Conservation (phyloP, 2,888 invertebrate species). For the Pyrochroa serraticornis region DNA sequence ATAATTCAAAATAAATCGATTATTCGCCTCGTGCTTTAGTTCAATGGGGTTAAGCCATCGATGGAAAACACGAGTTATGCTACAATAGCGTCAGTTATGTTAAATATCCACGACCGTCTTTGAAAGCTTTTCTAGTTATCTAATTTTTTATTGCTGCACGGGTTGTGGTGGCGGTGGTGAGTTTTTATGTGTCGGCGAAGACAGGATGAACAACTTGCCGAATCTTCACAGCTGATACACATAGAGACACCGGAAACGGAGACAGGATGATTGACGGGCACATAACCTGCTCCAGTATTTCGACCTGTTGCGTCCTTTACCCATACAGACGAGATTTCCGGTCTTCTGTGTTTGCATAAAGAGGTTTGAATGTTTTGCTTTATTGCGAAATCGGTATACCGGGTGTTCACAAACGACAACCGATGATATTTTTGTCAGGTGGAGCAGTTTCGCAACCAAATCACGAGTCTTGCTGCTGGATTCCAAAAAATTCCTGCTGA, state of each 20-base stretch:
- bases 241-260: slow-evolving; percentile 41
- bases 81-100: slow-evolving; percentile 34
- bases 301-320: slow-evolving; percentile 40
- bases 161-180: neutral
- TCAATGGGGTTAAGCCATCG: slow-evolving; percentile 10
- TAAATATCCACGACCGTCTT: slow-evolving; percentile 34
- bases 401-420: no score
- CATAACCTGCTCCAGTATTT: slow-evolving; percentile 40
- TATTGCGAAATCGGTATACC: slow-evolving; percentile 11
- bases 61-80: slow-evolving; percentile 27
- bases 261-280: slow-evolving; percentile 40
- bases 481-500: no score
- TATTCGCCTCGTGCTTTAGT: slow-evolving; percentile 38
- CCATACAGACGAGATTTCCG: slow-evolving; percentile 36
- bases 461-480: no score
- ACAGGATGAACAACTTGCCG: slow-evolving; percentile 21
- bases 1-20: slow-evolving; percentile 37
- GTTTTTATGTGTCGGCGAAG: slow-evolving; percentile 1
- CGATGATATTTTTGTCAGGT: no score
- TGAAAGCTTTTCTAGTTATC: neutral
- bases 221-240: slow-evolving; percentile 31
- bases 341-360: slow-evolving; percentile 36
- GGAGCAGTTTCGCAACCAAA: no score
- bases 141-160: no score
- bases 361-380: neutral